A percentile compares a stretch with the other conserved stretches of the same genome.
phyloP scores from a whole-genome alignment of 2,888 invertebrate species.

The Pterostichus madidus region DNA sequence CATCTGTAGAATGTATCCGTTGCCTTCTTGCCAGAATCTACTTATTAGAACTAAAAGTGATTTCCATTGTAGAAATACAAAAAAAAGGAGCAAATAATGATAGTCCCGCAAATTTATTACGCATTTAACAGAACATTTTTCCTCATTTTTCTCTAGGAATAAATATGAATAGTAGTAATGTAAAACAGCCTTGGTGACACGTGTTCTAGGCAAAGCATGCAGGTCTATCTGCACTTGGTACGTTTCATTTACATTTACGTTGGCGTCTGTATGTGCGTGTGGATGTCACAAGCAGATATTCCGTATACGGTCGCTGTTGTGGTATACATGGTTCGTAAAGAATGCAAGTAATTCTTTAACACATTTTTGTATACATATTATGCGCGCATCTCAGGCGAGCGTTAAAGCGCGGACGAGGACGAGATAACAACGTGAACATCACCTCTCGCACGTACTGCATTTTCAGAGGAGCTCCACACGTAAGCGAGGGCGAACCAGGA shows the following conservation, averaged over 20 bases:
- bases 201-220: too few relatives aligned
- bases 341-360: constrained; percentile 55
- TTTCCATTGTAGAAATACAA: too few relatives aligned
- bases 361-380: constrained; percentile 50
- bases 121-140: too few relatives aligned
- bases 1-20: too few relatives aligned
- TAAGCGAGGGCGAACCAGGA: background rate
- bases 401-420: constrained; percentile 17
- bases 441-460: constrained; percentile 21
- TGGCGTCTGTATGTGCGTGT: constrained; percentile 6
- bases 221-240: too few relatives aligned
- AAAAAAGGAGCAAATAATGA: too few relatives aligned
- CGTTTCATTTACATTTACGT: constrained; percentile 39
- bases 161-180: too few relatives aligned
- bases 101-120: too few relatives aligned
- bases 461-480: background rate
- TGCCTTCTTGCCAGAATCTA: too few relatives aligned
- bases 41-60: too few relatives aligned
- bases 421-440: constrained; percentile 25
- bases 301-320: background rate
- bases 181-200: too few relatives aligned
- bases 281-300: background rate
- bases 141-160: too few relatives aligned
- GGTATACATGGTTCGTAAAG: constrained; percentile 35
- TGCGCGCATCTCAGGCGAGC: constrained; percentile 39